These are phyloP conservation scores for Trichogramma evanescens DNA, from an alignment of 2,888 invertebrate genomes.

Conservation along the genomic window DNA sequence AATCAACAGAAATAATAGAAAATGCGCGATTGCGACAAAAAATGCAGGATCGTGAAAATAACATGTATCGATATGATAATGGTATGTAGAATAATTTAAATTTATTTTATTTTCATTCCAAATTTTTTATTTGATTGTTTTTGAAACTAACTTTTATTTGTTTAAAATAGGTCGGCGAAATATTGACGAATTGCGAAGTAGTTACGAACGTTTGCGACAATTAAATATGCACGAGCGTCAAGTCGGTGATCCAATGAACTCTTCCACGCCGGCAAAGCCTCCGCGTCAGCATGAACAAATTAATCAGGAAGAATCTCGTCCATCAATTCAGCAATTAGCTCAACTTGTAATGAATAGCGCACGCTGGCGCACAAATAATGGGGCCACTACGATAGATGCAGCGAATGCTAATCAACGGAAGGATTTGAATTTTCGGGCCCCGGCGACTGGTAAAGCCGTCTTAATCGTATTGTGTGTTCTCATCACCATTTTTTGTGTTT, in stretches of 20 bases:
- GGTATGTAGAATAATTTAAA: too few relatives aligned
- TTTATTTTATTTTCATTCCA: background rate
- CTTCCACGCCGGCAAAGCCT: constrained; percentile 41
- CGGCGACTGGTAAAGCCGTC: constrained; percentile 2
- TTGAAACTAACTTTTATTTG: constrained; percentile 11
- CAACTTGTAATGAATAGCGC: constrained; percentile 43
- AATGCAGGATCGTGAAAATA: background rate
- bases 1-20: constrained; percentile 24
- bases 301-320: constrained; percentile 31
- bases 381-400: background rate
- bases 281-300: constrained; percentile 5
- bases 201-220: constrained; percentile 35
- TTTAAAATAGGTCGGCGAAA: background rate
- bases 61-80: too few relatives aligned
- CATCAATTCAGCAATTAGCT: constrained; percentile 41
- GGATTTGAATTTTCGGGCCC: constrained; percentile 8
- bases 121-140: constrained; percentile 10
- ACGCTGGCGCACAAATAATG: constrained; percentile 37
- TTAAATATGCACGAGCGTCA: constrained; percentile 24
- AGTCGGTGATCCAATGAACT: constrained; percentile 32
- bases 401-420: constrained; percentile 13
- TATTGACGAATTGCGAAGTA: constrained; percentile 32
- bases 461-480: too few relatives aligned
- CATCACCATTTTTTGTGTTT: too few relatives aligned
- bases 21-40: constrained; percentile 16